Conservation (phyloP, 2,888 invertebrate genomes). For the Odontocerum albicorne region DNA sequence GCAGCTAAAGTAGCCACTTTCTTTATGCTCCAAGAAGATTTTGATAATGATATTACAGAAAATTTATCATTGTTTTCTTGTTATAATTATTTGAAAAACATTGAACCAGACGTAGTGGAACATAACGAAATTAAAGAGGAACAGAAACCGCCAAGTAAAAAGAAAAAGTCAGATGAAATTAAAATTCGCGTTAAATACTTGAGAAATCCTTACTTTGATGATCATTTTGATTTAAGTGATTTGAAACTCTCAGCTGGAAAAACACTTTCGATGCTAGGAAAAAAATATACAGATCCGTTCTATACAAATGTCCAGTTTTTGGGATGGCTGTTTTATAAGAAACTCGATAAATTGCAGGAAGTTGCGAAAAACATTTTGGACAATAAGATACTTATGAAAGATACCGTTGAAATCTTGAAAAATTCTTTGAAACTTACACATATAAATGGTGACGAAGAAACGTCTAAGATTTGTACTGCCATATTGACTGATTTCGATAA, state of each 20-base stretch:
- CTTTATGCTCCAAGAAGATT: conserved; percentile 89
- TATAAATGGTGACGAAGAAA: conserved; percentile 38
- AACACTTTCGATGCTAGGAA: conserved; percentile 69
- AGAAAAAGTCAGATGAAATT: conserved; percentile 57
- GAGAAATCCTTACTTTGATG: conserved; percentile 82
- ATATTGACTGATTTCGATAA: conserved; percentile 40
- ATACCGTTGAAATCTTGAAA: conserved; percentile 46
- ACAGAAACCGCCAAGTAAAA: conserved; percentile 38
- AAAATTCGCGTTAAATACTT: conserved; percentile 79
- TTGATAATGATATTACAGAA: conserved; percentile 68
- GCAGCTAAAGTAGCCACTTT: conserved; percentile 79
- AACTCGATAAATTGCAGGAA: conserved; percentile 58
- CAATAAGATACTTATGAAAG: conserved; percentile 46
- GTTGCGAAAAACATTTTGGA: conserved; percentile 38
- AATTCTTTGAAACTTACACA: conserved; percentile 40
- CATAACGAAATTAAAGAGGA: conserved; percentile 39
- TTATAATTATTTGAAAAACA: conserved; percentile 66
- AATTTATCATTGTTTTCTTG: conserved; percentile 74
- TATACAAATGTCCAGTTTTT: conserved; percentile 62
- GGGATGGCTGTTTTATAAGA: conserved; percentile 68
- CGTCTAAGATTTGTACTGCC: conserved; percentile 42
- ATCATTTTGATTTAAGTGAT: conserved; percentile 84
- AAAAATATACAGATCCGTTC: conserved; percentile 51
- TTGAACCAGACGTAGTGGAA: conserved; percentile 41
- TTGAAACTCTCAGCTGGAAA: conserved; percentile 77